These are phyloP conservation scores for Podarcis cretensis DNA, from an alignment of 2,113 vertebrate species.

Conservation along the genomic window DNA sequence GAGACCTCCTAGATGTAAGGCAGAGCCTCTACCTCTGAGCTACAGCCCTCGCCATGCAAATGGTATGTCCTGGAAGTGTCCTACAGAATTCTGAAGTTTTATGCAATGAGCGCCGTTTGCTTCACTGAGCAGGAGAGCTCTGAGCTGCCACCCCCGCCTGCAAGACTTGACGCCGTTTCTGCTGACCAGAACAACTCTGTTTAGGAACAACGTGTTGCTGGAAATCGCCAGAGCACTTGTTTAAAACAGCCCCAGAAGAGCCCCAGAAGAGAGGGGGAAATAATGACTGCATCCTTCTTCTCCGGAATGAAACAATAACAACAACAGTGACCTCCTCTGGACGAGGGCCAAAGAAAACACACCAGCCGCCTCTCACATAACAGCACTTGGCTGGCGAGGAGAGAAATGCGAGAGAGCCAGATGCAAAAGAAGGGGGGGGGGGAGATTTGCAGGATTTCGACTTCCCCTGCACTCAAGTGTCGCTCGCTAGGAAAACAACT, in stretches of 20 bases:
- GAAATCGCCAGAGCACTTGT: constrained; percentile 53
- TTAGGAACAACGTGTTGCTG: constrained; percentile 57
- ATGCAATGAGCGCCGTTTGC: fast-evolving
- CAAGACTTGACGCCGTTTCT: fast-evolving
- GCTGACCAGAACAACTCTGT: constrained; percentile 52
- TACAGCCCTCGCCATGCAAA: background rate
- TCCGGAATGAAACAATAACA: constrained; percentile 58
- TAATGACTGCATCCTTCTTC: constrained; percentile 62
- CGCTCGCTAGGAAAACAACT: background rate
- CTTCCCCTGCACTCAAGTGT: background rate
- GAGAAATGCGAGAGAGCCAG: constrained; percentile 12
- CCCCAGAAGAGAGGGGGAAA: constrained; percentile 38
- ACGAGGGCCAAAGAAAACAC: constrained; percentile 41
- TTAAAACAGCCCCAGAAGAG: constrained; percentile 43
- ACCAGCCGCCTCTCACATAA: constrained; percentile 50
- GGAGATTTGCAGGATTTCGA: background rate
- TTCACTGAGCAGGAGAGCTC: background rate
- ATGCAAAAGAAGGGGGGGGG: background rate
- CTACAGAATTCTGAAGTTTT: no score
- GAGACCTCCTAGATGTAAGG: background rate
- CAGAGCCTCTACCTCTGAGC: no score
- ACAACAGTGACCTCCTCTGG: constrained; percentile 59
- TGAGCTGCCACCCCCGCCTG: fast-evolving
- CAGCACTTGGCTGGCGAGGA: constrained; percentile 27
- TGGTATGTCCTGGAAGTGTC: background rate